phyloP scores from a whole-genome alignment of 1,140 invertebrate genomes.

The Macrocentrus cingulum region DNA sequence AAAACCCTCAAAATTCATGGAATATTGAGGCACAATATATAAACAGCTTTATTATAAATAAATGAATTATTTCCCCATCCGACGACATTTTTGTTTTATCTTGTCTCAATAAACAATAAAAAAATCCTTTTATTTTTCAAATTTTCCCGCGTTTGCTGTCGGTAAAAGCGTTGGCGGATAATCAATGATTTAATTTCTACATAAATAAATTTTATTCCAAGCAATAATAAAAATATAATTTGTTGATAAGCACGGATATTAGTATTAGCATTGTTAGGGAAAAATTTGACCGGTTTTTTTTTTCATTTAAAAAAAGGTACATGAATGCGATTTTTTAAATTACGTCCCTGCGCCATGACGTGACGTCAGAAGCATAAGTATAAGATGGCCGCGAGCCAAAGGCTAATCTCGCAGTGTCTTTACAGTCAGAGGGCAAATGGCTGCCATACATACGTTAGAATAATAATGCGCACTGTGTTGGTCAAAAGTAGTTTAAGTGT shows the following conservation, averaged over 20 bases:
- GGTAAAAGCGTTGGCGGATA: too few relatives aligned
- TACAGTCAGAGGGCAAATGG: conserved; percentile 48
- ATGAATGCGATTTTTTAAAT: too few relatives aligned
- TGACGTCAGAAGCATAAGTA: conserved; percentile 39
- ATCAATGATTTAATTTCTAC: too few relatives aligned
- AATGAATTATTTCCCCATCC: conserved; percentile 23
- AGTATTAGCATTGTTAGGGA: too few relatives aligned
- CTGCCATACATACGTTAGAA: conserved; percentile 40
- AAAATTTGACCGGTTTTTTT: too few relatives aligned
- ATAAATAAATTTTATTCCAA: too few relatives aligned
- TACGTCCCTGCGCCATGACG: conserved; percentile 31
- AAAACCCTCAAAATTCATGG: too few relatives aligned
- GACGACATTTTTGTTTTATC: not conserved
- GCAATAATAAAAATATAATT: too few relatives aligned
- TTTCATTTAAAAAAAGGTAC: too few relatives aligned
- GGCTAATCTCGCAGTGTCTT: conserved; percentile 37
- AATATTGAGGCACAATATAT: conserved; percentile 28
- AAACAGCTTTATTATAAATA: conserved; percentile 23
- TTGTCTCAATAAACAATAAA: conserved; percentile 1
- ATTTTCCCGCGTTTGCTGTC: too few relatives aligned
- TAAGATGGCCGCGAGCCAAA: conserved; percentile 43
- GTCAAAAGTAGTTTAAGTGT: conserved; percentile 32
- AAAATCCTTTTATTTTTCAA: too few relatives aligned
- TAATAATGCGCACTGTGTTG: conserved; percentile 49
- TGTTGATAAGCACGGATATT: too few relatives aligned